phyloP scores from a whole-genome alignment of 1,140 invertebrate species.

The Phenacoccus solenopsis region DNA sequence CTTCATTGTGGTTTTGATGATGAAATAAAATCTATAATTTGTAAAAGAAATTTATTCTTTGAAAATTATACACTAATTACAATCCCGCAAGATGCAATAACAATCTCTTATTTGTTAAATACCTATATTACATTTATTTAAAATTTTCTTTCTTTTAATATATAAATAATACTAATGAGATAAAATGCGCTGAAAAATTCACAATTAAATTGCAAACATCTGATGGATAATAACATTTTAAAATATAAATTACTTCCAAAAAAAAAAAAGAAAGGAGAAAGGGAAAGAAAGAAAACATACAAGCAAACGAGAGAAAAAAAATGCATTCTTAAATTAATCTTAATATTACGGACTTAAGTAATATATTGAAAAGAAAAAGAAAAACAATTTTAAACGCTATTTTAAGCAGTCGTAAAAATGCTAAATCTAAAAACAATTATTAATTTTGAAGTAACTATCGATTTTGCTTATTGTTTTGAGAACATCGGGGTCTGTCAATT shows the following conservation, averaged over 20 bases:
- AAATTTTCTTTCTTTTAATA: constrained; percentile 8
- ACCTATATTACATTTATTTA: constrained; percentile 6
- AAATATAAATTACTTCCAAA: background rate
- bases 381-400: background rate
- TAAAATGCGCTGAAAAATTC: constrained; percentile 13
- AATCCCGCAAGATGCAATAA: constrained; percentile 16
- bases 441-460: background rate
- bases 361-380: background rate
- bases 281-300: background rate
- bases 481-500: background rate
- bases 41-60: constrained; percentile 13
- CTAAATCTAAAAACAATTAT: background rate
- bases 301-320: constrained; percentile 7
- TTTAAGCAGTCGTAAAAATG: constrained; percentile 11
- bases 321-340: background rate
- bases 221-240: background rate
- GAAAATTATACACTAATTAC: constrained; percentile 18
- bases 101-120: background rate
- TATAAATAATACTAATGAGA: constrained; percentile 11
- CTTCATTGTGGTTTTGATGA: too few species aligned
- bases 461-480: background rate
- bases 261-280: background rate
- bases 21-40: too few species aligned
- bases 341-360: background rate
- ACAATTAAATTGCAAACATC: constrained; percentile 9